Evolutionary conservation across 2,888 invertebrate species (phyloP).

Genomic region (Spodoptera picta): DNA sequence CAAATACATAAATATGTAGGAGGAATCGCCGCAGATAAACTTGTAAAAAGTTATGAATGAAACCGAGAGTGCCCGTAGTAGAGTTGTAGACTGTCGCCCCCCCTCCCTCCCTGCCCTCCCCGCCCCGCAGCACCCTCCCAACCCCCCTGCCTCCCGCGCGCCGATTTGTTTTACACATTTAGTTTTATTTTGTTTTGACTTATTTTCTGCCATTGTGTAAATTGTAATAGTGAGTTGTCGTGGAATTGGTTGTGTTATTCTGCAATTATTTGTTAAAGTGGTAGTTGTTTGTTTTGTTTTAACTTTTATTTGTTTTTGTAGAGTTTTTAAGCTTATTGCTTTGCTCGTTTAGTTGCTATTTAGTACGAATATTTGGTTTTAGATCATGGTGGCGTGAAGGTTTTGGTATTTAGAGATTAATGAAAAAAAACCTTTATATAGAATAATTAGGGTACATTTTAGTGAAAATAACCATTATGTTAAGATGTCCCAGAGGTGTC

Average conservation of each 20-base stretch:
- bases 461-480: no score
- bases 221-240: slow-evolving; percentile 54
- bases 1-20: slow-evolving; percentile 88
- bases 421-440: no score
- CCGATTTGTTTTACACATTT: slow-evolving; percentile 85
- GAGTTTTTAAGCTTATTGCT: not conserved
- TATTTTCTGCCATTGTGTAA: slow-evolving; percentile 79
- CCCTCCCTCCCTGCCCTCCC: slow-evolving; percentile 54
- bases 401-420: no score
- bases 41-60: slow-evolving; percentile 90
- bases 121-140: slow-evolving; percentile 54
- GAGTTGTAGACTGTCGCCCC: slow-evolving; percentile 78
- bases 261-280: slow-evolving; percentile 32
- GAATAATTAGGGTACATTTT: no score
- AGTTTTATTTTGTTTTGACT: slow-evolving; percentile 85
- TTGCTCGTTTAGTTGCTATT: no score
- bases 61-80: slow-evolving; percentile 87
- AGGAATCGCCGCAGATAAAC: slow-evolving; percentile 87
- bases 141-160: slow-evolving; percentile 61
- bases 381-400: no score
- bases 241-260: slow-evolving; percentile 34
- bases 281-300: slow-evolving; percentile 1
- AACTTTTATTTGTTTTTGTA: not conserved
- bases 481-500: no score
- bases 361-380: no score